Evolutionary conservation across 2,113 vertebrate genomes (phyloP), one percentile per base, ranked within the genome.

Genomic region (Charadrius vociferus): DNA sequence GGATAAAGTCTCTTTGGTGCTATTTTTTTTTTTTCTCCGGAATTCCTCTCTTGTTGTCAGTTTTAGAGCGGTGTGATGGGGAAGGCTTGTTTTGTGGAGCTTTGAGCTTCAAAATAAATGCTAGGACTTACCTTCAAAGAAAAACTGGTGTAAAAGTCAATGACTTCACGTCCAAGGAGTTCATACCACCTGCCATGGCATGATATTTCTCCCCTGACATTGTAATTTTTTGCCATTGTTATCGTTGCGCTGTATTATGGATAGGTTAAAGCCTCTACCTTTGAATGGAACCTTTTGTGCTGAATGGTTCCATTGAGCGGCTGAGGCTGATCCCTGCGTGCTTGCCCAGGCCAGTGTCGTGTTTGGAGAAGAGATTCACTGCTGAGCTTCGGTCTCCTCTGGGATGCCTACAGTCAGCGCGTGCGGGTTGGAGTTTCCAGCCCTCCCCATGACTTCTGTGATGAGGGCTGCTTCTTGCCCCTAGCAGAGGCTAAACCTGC

Each of bases 251-350:
- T 43, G 3, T 45, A 8, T 29, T 22, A 1, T 1, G 30, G n/a
- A 1, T 7, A 6, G 56, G 32, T 32, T 12, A 30, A 80, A 74
- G 16, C 36, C 17, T 13, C 21, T 30, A 4, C 5, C 3, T 55
- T 3, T 23, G 41, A 30, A 50, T 14, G 19, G 39, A 37, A 27
- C 16, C 1, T 30, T 49, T 37, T 10, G 43, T n/a, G 1, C 14
- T 2, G 12, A 10, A 4, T 2, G 24, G 5, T 12, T 66, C 29
- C 2, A 3, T 20, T 53, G 27, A 17, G 32, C 1, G 9, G 55
- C 39, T 19, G 47, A 15, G 34, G 47, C 17, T 39, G 30, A 2
- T 30, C 0, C 0, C 34, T 29, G 29, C 4, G 0, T 11, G 19
- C 7, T 74, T 52, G 50, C 32, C 20, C 65, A 19, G 36, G 8